phyloP scores from a whole-genome alignment of 2,888 invertebrate species.

The Abrostola triplasia region DNA sequence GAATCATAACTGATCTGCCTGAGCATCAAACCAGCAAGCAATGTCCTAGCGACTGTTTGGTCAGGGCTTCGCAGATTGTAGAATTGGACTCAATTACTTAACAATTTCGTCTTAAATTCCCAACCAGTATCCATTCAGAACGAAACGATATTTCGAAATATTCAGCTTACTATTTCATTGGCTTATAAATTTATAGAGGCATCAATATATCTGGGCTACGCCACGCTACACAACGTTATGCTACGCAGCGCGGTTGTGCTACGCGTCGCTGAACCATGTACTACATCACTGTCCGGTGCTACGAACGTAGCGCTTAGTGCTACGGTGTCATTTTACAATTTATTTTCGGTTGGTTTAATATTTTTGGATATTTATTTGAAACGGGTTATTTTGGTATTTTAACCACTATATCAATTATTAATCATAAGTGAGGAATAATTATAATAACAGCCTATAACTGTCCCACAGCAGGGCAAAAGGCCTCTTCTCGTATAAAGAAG shows the following conservation, averaged over 20 bases:
- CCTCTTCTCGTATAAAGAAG: no score
- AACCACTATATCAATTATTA: not conserved
- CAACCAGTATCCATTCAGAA: not conserved
- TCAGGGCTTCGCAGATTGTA: no score
- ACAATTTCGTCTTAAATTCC: no score
- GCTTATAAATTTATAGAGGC: slow-evolving; percentile 12
- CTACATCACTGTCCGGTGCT: slow-evolving; percentile 47
- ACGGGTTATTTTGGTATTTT: not conserved
- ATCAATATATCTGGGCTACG: slow-evolving; percentile 36
- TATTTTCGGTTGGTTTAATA: slow-evolving; percentile 7
- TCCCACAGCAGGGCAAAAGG: no score
- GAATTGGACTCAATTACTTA: no score
- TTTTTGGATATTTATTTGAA: slow-evolving; percentile 5
- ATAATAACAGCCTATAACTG: no score
- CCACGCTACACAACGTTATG: slow-evolving; percentile 31
- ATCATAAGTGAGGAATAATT: no score
- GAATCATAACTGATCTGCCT: no score
- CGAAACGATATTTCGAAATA: not conserved
- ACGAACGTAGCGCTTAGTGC: slow-evolving; percentile 39
- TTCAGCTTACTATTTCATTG: slow-evolving; percentile 1
- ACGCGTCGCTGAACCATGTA: slow-evolving; percentile 45
- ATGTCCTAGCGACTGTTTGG: no score
- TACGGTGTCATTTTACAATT: slow-evolving; percentile 36
- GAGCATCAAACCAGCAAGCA: no score
- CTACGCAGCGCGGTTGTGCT: slow-evolving; percentile 38